Evolutionary conservation across 2,113 vertebrate species (phyloP), one percentile per base, ranked within the genome.

Genomic region (Meles meles): DNA sequence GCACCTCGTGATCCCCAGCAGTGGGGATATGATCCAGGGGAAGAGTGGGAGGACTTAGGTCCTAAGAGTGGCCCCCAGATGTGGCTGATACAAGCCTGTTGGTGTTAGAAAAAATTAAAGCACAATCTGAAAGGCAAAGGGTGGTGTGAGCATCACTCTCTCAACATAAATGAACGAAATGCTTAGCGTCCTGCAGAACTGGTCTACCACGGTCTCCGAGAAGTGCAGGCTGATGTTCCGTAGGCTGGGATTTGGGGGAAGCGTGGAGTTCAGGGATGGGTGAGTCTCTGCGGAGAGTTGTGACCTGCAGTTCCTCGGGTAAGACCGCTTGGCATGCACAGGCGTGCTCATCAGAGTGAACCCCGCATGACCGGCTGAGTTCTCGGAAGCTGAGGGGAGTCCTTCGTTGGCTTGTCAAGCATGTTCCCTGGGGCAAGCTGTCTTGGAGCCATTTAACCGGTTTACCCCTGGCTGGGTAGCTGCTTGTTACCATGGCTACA

Each of bases 11-110:
- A 25, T 29, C 20, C 52, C 72, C 18, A 7, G n/a, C 5, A 12
- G 6, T 31, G 34, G 11, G 39, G 39, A 7, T 6, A 0, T 9
- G 80, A 12, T 4, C 4, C 49, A 57, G n/a, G 27, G n/a, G n/a
- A 31, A 47, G 42, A 39, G 14, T 44, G 23, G 39, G 42, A 65
- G 47, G 39, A 39, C 4, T 47, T 15, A 34, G 37, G 12, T 77
- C 52, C 42, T 25, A 29, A 67, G 67, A 29, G 29, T 13, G n/a
- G 5, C 77, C 39, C 44, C 71, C 20, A 72, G 52, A 37, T 80
- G 52, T 31, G 20, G n/a, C 21, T 34, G 34, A 27, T 17, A 9
- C 42, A 17, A 17, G 4, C 63, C 63, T 25, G 7, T 29, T 77
- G 69, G 21, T 11, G 6, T 67, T 39, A 47, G 34, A 67, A 77